Percentiles rank a stretch among this genome's conserved stretches.
phyloP scores from a whole-genome alignment of 2,113 vertebrate genomes.

The Stomatorhinus ivindoensis region DNA sequence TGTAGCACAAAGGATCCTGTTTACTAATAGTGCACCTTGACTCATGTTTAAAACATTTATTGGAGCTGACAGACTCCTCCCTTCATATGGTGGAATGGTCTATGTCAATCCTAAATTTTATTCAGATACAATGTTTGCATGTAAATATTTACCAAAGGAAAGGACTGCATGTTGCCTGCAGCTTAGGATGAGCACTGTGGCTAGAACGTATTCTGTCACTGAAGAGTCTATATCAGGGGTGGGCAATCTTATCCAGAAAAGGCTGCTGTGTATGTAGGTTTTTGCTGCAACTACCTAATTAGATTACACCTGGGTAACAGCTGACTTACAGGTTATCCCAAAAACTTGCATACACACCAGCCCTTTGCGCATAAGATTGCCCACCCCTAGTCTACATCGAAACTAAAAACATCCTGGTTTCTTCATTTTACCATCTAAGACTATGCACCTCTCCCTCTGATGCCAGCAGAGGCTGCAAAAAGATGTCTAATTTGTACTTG shows the following conservation, averaged over 20 bases:
- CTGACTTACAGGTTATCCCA: no score
- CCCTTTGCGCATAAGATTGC: no score
- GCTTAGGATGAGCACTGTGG: neutral
- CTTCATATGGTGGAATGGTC: neutral
- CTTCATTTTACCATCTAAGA: neutral
- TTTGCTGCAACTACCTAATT: no score
- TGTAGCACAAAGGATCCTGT: neutral
- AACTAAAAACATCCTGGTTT: neutral
- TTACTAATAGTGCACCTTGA: neutral
- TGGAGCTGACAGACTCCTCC: neutral
- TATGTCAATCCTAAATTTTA: neutral
- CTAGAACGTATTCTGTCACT: neutral
- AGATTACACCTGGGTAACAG: no score
- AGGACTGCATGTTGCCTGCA: neutral
- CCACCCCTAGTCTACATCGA: neutral
- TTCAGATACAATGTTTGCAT: neutral
- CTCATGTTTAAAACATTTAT: neutral
- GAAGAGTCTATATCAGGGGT: neutral
- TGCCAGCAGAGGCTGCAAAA: neutral
- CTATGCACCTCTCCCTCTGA: neutral
- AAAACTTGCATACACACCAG: no score
- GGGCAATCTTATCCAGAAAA: no score
- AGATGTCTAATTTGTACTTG: neutral
- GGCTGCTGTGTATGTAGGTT: no score
- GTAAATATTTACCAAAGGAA: neutral